Conservation (phyloP, 2,888 invertebrate species). For the Monochamus alternatus region DNA sequence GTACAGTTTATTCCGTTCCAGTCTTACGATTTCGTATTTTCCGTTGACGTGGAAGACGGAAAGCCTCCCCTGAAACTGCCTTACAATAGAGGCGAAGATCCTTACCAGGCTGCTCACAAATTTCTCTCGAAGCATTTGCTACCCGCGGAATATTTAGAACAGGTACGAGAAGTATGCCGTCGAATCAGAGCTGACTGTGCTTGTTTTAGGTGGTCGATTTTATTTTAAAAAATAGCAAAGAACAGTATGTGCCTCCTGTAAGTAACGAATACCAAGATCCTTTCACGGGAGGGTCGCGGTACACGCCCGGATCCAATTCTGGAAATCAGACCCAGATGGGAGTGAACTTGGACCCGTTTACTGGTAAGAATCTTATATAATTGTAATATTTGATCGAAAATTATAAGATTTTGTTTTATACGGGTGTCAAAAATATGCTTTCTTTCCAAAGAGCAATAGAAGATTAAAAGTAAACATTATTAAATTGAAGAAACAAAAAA, state of each 20-base stretch:
- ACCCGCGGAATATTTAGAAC: conserved; percentile 90
- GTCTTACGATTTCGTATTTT: conserved; percentile 96
- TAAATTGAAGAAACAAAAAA: too few relatives aligned
- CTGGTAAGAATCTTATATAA: conserved; percentile 67
- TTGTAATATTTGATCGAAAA: too few relatives aligned
- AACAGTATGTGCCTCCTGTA: conserved; percentile 65
- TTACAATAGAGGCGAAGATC: conserved; percentile 92
- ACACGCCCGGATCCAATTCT: conserved; percentile 74
- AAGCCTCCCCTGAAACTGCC: conserved; percentile 91
- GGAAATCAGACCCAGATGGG: conserved; percentile 58
- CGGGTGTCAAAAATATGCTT: too few relatives aligned
- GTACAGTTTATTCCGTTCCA: conserved; percentile 57
- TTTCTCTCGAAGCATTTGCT: conserved; percentile 91
- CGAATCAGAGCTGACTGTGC: not conserved
- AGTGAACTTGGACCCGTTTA: conserved; percentile 75
- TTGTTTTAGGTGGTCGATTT: conserved; percentile 85
- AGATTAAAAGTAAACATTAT: too few relatives aligned
- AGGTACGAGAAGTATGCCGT: conserved; percentile 66
- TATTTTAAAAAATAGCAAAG: conserved; percentile 86
- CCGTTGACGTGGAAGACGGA: conserved; percentile 95
- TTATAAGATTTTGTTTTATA: too few relatives aligned
- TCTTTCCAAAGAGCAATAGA: too few relatives aligned
- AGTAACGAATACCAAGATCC: conserved; percentile 76
- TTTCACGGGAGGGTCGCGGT: conserved; percentile 78
- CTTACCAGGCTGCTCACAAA: conserved; percentile 91